Conservation (phyloP, 2,113 vertebrate genomes). For the Choloepus hoffmanni region DNA sequence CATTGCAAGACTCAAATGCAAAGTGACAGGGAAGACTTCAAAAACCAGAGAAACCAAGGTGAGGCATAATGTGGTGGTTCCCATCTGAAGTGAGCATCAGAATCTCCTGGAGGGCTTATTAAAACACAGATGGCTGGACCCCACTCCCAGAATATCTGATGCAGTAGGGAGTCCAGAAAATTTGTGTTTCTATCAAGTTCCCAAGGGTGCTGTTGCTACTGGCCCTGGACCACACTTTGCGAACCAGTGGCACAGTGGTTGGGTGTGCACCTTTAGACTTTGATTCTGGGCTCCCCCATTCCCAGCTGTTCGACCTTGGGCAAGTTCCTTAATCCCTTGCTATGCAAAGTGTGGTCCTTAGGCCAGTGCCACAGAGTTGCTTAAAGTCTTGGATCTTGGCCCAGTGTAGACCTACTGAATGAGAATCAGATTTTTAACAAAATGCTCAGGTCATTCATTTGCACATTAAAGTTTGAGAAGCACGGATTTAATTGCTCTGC, state of each 20-base stretch:
- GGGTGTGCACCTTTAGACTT: not conserved
- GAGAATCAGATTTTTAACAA: not conserved
- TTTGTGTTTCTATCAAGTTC: not conserved
- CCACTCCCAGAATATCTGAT: not conserved
- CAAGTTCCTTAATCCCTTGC: not conserved
- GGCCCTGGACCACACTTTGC: not conserved
- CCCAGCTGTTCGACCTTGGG: not conserved
- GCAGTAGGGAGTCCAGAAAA: not conserved
- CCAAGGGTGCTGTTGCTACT: not conserved
- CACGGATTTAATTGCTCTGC: not conserved
- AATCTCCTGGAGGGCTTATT: not conserved
- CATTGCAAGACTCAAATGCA: slow-evolving; percentile 12
- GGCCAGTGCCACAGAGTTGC: not conserved
- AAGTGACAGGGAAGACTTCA: slow-evolving; percentile 27
- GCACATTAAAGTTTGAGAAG: not conserved
- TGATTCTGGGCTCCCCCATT: not conserved
- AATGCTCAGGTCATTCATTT: not conserved
- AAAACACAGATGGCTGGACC: not conserved
- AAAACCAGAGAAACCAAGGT: not conserved
- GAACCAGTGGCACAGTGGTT: not conserved
- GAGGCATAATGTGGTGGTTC: not conserved
- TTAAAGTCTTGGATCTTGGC: not conserved
- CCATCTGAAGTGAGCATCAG: not conserved
- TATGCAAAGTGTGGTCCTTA: not conserved
- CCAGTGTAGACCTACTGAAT: not conserved